phyloP scores from a whole-genome alignment of 2,797 vertebrate species.

The Squalus acanthias region DNA sequence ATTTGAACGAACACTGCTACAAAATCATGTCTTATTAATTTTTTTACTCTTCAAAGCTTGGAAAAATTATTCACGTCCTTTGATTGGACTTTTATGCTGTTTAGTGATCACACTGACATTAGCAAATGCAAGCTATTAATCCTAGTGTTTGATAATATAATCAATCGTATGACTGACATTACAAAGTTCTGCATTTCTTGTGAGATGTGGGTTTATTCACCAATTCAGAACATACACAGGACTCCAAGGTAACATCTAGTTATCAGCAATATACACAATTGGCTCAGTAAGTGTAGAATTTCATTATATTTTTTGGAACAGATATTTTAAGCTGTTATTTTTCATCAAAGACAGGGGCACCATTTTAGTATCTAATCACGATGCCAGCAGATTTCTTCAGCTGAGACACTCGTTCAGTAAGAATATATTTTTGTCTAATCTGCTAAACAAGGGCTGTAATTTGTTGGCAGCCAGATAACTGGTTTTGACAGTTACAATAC shows the following conservation, averaged over 20 bases:
- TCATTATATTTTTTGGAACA: constrained; percentile 13
- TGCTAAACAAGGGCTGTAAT: constrained; percentile 25
- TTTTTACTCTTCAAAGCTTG: background rate
- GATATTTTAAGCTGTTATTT: background rate
- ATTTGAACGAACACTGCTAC: background rate
- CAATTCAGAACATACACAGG: background rate
- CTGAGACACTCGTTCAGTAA: background rate
- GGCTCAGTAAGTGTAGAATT: background rate
- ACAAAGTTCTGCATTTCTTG: constrained; percentile 14
- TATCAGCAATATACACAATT: constrained; percentile 17
- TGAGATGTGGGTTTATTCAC: constrained; percentile 20
- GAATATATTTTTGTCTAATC: constrained; percentile 12
- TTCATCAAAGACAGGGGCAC: background rate
- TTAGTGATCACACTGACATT: background rate
- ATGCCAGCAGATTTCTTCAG: constrained; percentile 15
- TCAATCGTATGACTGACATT: background rate
- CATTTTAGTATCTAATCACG: constrained; percentile 17
- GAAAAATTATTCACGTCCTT: background rate
- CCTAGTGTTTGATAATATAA: background rate
- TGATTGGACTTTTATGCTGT: background rate
- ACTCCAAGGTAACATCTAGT: background rate
- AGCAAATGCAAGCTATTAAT: background rate
- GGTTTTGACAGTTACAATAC: constrained; percentile 48
- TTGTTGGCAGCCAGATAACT: constrained; percentile 51
- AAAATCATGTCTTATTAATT: background rate